Evolutionary conservation across 2,888 invertebrate species (phyloP).

Genomic region (Caenorhabditis uteleia): DNA sequence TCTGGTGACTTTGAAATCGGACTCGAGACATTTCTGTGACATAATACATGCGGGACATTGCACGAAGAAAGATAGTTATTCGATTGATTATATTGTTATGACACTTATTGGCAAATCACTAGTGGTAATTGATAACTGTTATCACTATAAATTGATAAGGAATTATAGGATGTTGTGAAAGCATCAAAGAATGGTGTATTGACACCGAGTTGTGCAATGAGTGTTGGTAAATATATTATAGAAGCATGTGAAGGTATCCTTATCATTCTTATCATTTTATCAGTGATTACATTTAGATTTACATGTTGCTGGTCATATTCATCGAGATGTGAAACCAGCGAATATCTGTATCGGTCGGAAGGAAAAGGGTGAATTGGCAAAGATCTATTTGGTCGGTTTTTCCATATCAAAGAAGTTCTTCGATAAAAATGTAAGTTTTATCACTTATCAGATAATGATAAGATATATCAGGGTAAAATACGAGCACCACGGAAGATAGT

Average conservation of each 20-base stretch:
- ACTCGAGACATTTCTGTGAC: slow-evolving; percentile 33
- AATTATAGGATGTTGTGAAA: slow-evolving; percentile 26
- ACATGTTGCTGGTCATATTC: slow-evolving; percentile 26
- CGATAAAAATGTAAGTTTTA: slow-evolving; percentile 11
- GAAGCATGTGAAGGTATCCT: slow-evolving; percentile 15
- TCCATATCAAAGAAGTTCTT: slow-evolving; percentile 22
- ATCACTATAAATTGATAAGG: neutral
- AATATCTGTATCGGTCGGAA: slow-evolving; percentile 26
- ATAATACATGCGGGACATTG: slow-evolving; percentile 23
- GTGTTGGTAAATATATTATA: slow-evolving; percentile 24
- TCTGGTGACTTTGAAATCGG: slow-evolving; percentile 19
- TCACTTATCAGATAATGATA: no score
- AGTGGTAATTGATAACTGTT: slow-evolving; percentile 6
- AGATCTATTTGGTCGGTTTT: slow-evolving; percentile 28
- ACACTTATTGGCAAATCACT: slow-evolving; percentile 25
- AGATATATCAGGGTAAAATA: slow-evolving; percentile 29
- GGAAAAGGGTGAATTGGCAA: slow-evolving; percentile 25
- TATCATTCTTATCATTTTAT: neutral
- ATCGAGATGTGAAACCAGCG: slow-evolving; percentile 36
- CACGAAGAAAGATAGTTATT: no score
- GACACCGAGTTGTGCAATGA: slow-evolving; percentile 22
- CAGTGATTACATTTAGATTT: slow-evolving; percentile 10
- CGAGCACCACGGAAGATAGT: slow-evolving; percentile 24
- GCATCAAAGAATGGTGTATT: slow-evolving; percentile 11
- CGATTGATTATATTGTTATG: slow-evolving; percentile 38